Conservation (phyloP, 2,113 vertebrate genomes). For the Marmota flaviventris region DNA sequence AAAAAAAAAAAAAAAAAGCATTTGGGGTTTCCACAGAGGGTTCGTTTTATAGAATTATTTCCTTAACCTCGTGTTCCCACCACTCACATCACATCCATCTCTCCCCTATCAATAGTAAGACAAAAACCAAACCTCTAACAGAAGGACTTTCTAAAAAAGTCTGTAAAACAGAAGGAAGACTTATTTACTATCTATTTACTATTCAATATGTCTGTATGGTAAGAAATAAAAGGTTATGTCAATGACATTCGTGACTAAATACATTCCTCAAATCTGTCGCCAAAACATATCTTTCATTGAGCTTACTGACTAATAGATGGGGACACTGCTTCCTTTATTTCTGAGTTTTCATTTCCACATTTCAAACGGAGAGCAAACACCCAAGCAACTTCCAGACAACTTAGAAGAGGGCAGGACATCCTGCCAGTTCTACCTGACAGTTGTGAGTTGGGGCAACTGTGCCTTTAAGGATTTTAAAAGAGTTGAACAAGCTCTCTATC, state of each 20-base stretch:
- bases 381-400: not conserved
- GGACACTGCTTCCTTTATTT: not conserved
- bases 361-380: not conserved
- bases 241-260: not conserved
- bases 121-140: not conserved
- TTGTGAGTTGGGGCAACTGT: not conserved
- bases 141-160: conserved; percentile 6
- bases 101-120: not conserved
- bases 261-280: not conserved
- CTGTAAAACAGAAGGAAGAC: not conserved
- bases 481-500: not conserved
- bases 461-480: not conserved
- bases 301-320: not conserved
- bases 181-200: not conserved
- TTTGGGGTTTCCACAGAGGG: no score
- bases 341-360: conserved; percentile 1
- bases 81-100: no score
- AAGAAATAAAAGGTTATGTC: not conserved
- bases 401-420: not conserved
- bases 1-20: no score
- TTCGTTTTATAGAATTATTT: no score
- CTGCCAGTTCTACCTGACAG: not conserved
- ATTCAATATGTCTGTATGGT: not conserved
- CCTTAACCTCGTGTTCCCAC: no score
- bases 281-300: not conserved